Evolutionary conservation across 2,113 vertebrate species (phyloP).

Genomic region (Sminthopsis crassicaudata): DNA sequence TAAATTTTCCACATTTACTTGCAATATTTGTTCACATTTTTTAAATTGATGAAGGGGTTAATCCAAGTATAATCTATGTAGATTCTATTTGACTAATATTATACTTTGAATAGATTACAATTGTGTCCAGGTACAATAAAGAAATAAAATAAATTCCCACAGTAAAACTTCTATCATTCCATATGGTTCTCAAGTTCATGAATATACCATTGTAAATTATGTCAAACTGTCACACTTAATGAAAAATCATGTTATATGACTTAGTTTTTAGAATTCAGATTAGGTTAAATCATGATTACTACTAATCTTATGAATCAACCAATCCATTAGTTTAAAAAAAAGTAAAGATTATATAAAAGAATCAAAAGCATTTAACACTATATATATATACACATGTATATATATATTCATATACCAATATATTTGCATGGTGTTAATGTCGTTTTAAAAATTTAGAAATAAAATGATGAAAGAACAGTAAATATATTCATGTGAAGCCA

Average conservation of each 20-base stretch:
- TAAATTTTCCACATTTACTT: conserved; percentile 19
- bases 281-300: not conserved
- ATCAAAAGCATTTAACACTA: not conserved
- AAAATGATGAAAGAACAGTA: not conserved
- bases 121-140: conserved; percentile 18
- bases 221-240: not conserved
- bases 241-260: not conserved
- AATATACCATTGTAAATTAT: not conserved
- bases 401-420: too few relatives aligned
- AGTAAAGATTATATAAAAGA: not conserved
- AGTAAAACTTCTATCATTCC: conserved; percentile 25
- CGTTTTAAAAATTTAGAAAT: not conserved
- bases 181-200: conserved; percentile 41
- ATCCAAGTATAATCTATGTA: not conserved
- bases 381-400: not conserved
- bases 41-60: conserved; percentile 9
- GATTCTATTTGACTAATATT: conserved; percentile 31
- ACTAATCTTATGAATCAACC: not conserved
- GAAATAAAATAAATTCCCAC: conserved; percentile 40
- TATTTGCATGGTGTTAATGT: not conserved
- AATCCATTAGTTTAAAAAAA: not conserved
- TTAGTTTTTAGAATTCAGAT: not conserved
- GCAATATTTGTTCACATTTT: conserved; percentile 18
- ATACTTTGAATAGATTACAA: conserved; percentile 23
- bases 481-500: not conserved